Base-by-base conservation (phyloP, 1,140 invertebrate species). In the Sarcophaga peregrina region DNA sequence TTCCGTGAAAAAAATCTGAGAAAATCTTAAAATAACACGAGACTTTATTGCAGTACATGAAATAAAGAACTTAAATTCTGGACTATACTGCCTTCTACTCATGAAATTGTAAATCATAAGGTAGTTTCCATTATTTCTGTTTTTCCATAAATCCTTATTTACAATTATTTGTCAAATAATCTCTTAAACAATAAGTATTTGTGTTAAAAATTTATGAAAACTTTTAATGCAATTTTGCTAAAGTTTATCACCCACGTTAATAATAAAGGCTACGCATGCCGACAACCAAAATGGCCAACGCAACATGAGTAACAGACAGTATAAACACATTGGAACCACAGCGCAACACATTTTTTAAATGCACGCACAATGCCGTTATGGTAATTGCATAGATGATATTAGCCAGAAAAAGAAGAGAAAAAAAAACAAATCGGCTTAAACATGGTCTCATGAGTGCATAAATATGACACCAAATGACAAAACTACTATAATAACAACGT, bases 391-490 rank as follows among this genome's bases (percentile, higher is more conserved):
- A 58, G 5, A 25, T 20, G 7, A 68, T 68, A 20, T 68, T 68
- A 68, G 62, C 9, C 62, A 68, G 3, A 11, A 62, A 62, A 7
- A 62, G 15, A 62, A 10, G 4, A 15, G 4, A 25, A 72, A 74
- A 11, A 78, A 78, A 78, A 52, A 47, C 17, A 78, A 78, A 78
- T 78, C 75, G 75, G 75, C 75, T 78, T 78, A 78, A 50, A 78
- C 75, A 78, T 50, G 62, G 62, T 25, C 46, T 47, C 47, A 78
- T 6, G 75, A 20, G 62, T 25, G 47, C 47, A 52, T 78, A 78
- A 78, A 78, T 52, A 78, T 78, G 75, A 78, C 75, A 78, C 47
- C 75, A 78, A 78, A 78, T 78, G 75, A 78, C 75, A 78, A 78
- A 78, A 78, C 75, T 17, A 5, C 8, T 78, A 52, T 45, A 37